Percentiles rank a stretch among this genome's conserved stretches.
These are phyloP conservation scores for Tachypleus tridentatus DNA, from an alignment of 1,140 invertebrate genomes.

Conservation along the genomic window DNA sequence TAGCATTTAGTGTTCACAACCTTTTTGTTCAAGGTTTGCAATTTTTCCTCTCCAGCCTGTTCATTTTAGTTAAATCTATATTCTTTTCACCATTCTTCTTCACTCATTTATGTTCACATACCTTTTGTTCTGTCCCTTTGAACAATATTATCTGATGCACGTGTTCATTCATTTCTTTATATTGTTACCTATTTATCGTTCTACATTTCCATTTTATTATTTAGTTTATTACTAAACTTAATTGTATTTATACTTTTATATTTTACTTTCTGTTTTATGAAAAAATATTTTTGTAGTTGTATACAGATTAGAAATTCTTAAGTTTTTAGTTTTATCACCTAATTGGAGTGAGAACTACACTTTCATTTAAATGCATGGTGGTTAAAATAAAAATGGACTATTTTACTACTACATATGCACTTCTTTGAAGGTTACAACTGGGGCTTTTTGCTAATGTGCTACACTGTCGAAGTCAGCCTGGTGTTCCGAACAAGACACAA, in stretches of 20 bases:
- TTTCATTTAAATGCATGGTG: not conserved
- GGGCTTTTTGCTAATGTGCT: slow-evolving; percentile 94
- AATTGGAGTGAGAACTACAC: not conserved
- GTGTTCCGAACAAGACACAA: slow-evolving; percentile 73
- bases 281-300: not conserved
- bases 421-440: slow-evolving; percentile 43
- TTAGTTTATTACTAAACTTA: too few relatives aligned
- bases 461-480: slow-evolving; percentile 85
- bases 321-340: too few relatives aligned
- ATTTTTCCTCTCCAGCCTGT: not conserved
- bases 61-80: slow-evolving; percentile 2
- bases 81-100: slow-evolving; percentile 1
- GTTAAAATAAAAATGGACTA: slow-evolving; percentile 6
- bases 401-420: slow-evolving; percentile 41
- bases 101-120: not conserved
- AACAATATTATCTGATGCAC: not conserved
- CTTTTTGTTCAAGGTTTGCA: too few relatives aligned
- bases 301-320: too few relatives aligned
- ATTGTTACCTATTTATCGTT: too few relatives aligned
- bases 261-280: not conserved
- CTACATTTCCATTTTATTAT: too few relatives aligned
- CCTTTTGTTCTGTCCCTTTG: not conserved
- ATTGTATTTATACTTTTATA: too few relatives aligned
- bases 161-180: too few relatives aligned
- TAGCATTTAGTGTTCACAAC: too few relatives aligned